These are phyloP conservation scores for Dasypolia templi DNA, from an alignment of 2,888 invertebrate genomes.

Conservation along the genomic window DNA sequence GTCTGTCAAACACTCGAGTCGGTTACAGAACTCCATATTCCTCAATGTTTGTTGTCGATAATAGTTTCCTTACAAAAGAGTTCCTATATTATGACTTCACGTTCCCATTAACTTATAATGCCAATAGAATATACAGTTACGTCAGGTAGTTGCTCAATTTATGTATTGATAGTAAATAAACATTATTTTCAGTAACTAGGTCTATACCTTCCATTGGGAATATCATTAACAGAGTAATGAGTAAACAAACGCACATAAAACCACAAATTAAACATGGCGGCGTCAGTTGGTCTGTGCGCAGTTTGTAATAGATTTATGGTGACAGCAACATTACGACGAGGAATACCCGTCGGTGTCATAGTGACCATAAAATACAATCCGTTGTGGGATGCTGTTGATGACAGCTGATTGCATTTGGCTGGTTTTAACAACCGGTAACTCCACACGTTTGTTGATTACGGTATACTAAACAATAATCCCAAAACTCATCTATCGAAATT, in stretches of 20 bases:
- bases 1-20: no score
- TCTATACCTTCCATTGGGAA: background rate
- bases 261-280: conserved; percentile 70
- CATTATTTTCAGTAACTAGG: background rate
- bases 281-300: conserved; percentile 68
- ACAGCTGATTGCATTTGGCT: conserved; percentile 72
- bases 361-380: conserved; percentile 75
- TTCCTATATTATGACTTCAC: background rate
- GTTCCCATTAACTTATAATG: background rate
- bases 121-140: background rate
- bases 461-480: background rate
- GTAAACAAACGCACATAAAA: conserved; percentile 65
- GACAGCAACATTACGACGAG: conserved; percentile 70
- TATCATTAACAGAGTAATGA: conserved; percentile 24
- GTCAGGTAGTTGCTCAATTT: background rate
- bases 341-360: conserved; percentile 64
- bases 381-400: conserved; percentile 76
- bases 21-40: background rate
- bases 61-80: background rate
- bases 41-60: background rate
- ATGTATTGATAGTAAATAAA: background rate
- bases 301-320: conserved; percentile 76
- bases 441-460: no score
- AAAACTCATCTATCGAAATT: background rate
- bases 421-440: conserved; percentile 42